Evolutionary conservation across 2,113 vertebrate genomes (phyloP).

Genomic region (Caranx melampygus): DNA sequence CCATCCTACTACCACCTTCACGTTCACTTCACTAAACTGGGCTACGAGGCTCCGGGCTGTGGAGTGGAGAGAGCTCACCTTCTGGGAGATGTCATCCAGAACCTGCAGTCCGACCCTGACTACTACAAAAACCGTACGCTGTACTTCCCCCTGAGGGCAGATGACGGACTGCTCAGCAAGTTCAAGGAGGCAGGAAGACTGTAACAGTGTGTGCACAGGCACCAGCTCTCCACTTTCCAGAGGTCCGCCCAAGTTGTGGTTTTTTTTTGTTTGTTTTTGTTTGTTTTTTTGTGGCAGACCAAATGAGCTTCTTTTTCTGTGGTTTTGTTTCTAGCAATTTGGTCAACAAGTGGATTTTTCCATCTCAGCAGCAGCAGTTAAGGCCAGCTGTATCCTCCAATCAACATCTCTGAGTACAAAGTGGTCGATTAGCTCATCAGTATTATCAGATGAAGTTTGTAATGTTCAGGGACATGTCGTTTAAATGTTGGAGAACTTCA

Average conservation of each 20-base stretch:
- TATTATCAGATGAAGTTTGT: not conserved
- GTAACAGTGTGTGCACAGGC: slow-evolving; percentile 5
- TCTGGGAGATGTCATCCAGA: slow-evolving; percentile 90
- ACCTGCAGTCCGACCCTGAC: slow-evolving; percentile 82
- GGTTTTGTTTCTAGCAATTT: not conserved
- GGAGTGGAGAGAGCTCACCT: slow-evolving; percentile 92
- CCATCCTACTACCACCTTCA: slow-evolving; percentile 98
- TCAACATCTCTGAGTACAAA: not conserved
- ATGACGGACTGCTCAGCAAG: slow-evolving; percentile 84
- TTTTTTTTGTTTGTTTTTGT: slow-evolving; percentile 7
- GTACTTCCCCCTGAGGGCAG: slow-evolving; percentile 86
- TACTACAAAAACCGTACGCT: slow-evolving; percentile 87
- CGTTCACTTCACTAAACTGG: slow-evolving; percentile 92
- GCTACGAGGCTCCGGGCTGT: slow-evolving; percentile 88
- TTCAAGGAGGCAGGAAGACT: slow-evolving; percentile 85
- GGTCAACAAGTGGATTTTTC: not conserved
- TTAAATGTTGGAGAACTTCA: not conserved
- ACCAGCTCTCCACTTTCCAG: too few relatives aligned
- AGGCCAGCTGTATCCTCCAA: not conserved
- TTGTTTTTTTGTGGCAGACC: not conserved
- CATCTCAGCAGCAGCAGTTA: not conserved
- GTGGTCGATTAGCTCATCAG: not conserved
- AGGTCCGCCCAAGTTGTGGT: not conserved
- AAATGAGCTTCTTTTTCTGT: not conserved
- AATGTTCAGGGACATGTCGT: not conserved